A percentile compares a stretch with the other conserved stretches of the same genome.
phyloP scores from a whole-genome alignment of 2,113 vertebrate genomes.

The Spizaetus ornatus region DNA sequence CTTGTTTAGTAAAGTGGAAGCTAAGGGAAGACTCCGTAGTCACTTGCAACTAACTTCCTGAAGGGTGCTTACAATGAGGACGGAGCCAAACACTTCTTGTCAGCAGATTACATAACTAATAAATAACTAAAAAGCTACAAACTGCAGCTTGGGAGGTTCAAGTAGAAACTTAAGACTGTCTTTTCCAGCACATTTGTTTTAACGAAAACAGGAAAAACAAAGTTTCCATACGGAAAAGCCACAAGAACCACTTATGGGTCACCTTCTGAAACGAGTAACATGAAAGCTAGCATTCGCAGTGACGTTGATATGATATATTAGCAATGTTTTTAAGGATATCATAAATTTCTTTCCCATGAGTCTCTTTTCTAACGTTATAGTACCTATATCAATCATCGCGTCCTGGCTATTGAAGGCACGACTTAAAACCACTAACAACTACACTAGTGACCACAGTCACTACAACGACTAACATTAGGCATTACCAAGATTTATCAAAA shows the following conservation, averaged over 20 bases:
- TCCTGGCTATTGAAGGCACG: not conserved
- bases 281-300: not conserved
- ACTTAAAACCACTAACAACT: not conserved
- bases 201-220: not conserved
- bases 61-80: rapidly evolving
- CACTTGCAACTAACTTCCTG: not conserved
- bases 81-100: not conserved
- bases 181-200: not conserved
- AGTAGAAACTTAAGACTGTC: not conserved
- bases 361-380: not conserved
- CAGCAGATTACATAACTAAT: not conserved
- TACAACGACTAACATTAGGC: not conserved
- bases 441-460: not conserved
- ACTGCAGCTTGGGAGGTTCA: not conserved
- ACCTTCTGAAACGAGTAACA: not conserved
- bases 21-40: not conserved
- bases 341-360: not conserved
- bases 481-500: not conserved
- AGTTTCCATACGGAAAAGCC: not conserved
- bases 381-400: not conserved
- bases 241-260: not conserved
- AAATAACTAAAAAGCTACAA: not conserved
- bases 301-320: rapidly evolving
- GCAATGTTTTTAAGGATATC: not conserved
- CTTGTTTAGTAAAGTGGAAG: not conserved